Evolutionary conservation across 1,140 invertebrate species (phyloP).

Genomic region (Drosophila fuyamai): DNA sequence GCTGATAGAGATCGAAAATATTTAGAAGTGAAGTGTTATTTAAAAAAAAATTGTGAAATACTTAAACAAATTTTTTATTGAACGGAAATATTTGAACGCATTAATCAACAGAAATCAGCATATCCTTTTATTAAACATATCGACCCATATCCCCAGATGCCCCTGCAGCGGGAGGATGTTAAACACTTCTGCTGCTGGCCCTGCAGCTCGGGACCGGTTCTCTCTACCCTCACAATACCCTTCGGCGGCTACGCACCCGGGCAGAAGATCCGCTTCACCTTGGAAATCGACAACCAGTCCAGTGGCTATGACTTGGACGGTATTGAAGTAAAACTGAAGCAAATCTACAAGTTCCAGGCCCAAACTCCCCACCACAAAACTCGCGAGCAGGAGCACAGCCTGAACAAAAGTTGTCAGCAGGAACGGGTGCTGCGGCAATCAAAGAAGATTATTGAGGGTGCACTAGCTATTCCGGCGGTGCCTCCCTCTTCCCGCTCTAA

Average conservation of each 20-base stretch:
- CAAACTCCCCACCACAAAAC: conserved; percentile 39
- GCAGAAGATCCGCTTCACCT: conserved; percentile 56
- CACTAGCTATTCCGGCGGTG: conserved; percentile 59
- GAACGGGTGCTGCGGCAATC: conserved; percentile 60
- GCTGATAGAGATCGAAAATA: too few relatives aligned
- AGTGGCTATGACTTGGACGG: conserved; percentile 57
- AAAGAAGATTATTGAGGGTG: conserved; percentile 58
- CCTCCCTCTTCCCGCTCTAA: conserved; percentile 82
- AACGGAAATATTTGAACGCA: too few relatives aligned
- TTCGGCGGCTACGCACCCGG: conserved; percentile 78
- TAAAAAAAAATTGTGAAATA: too few relatives aligned
- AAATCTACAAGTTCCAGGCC: conserved; percentile 57
- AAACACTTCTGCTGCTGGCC: conserved; percentile 76
- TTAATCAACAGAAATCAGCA: too few relatives aligned
- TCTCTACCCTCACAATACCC: conserved; percentile 61
- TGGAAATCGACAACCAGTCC: conserved; percentile 70
- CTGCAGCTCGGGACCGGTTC: conserved; percentile 64
- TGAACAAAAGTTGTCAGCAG: conserved; percentile 20
- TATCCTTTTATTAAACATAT: too few relatives aligned
- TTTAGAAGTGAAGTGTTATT: too few relatives aligned
- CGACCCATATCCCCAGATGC: conserved; percentile 36
- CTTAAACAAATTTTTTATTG: too few relatives aligned
- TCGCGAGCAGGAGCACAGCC: conserved; percentile 26
- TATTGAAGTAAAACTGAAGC: conserved; percentile 35
- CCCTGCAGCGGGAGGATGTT: conserved; percentile 57